A percentile compares a stretch with the other conserved stretches of the same genome.
phyloP scores from a whole-genome alignment of 2,888 invertebrate species.

The Tipula vernalis region DNA sequence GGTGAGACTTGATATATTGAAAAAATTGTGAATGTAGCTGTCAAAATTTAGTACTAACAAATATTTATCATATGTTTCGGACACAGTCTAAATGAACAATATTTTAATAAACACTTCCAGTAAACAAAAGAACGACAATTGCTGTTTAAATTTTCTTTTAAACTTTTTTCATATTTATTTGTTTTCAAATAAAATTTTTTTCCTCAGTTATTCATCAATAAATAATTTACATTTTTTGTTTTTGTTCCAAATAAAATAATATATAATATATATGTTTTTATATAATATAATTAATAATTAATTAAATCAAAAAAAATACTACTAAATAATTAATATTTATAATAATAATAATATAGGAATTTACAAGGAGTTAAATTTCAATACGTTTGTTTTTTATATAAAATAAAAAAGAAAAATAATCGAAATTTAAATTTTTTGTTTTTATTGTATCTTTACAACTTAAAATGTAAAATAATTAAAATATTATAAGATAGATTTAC shows the following conservation, averaged over 20 bases:
- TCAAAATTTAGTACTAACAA: too few relatives aligned
- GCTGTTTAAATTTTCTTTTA: background rate
- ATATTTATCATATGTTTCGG: too few relatives aligned
- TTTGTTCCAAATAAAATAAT: background rate
- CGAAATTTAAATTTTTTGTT: background rate
- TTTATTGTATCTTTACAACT: background rate
- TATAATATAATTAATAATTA: background rate
- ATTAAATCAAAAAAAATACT: background rate
- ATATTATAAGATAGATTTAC: background rate
- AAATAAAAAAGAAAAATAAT: background rate
- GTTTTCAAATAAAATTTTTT: background rate
- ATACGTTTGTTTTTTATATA: background rate
- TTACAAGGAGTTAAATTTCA: background rate
- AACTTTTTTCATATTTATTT: background rate
- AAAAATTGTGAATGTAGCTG: too few relatives aligned
- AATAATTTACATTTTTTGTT: background rate
- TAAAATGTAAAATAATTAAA: background rate
- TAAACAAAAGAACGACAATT: background rate
- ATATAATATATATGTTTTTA: background rate
- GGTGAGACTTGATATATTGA: too few relatives aligned
- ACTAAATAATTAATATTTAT: background rate
- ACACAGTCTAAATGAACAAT: too few relatives aligned
- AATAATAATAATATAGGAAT: background rate
- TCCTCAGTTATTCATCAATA: background rate
- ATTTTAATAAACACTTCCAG: too few relatives aligned